Percentiles rank a stretch among this genome's conserved stretches.
Conservation (phyloP, 2,888 invertebrate genomes). For the Conus canariensis region DNA sequence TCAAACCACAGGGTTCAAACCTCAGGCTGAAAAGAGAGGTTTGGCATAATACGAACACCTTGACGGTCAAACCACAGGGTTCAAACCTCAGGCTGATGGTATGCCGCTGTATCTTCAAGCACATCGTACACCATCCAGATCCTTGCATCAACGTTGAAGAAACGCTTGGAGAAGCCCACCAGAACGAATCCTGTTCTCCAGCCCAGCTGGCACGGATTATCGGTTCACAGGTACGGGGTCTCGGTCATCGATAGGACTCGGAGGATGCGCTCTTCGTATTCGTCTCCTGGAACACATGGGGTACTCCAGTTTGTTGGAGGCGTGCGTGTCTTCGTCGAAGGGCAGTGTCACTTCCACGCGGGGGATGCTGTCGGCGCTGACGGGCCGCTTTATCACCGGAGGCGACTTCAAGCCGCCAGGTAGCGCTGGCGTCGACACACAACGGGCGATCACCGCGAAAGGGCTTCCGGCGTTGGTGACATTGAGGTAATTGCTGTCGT, state of each 20-base stretch:
- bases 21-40: no score
- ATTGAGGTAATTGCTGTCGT: slow-evolving; percentile 46
- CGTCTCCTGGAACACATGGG: slow-evolving; percentile 34
- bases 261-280: slow-evolving; percentile 31
- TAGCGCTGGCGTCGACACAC: slow-evolving; percentile 69
- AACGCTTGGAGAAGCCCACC: no score
- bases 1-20: no score
- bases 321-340: slow-evolving; percentile 49
- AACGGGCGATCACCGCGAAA: slow-evolving; percentile 67
- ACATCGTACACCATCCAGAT: no score
- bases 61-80: no score
- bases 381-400: slow-evolving; percentile 57
- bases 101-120: no score
- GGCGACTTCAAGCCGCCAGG: slow-evolving; percentile 58
- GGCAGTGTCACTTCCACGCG: slow-evolving; percentile 64
- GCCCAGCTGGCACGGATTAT: neutral
- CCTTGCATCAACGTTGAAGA: no score
- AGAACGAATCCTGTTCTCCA: neutral
- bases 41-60: no score
- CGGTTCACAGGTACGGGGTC: neutral
- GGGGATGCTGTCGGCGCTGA: slow-evolving; percentile 66
- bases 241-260: slow-evolving; percentile 19
- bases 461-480: slow-evolving; percentile 56
- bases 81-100: no score
- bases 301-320: slow-evolving; percentile 34